phyloP scores from a whole-genome alignment of 2,888 invertebrate species.

The Tryphoninae sp. region DNA sequence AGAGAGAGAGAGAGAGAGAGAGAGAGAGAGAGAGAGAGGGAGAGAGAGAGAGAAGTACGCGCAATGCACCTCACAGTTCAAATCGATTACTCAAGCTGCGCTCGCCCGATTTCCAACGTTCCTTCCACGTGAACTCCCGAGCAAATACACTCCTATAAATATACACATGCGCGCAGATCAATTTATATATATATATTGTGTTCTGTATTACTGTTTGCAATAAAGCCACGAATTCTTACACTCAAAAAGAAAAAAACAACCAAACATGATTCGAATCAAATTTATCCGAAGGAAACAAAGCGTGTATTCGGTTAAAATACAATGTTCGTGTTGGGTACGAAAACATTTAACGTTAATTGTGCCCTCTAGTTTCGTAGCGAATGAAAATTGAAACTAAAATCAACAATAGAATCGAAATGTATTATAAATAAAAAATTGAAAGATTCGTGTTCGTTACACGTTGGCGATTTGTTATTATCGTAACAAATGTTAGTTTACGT shows the following conservation, averaged over 20 bases:
- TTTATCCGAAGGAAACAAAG: too few relatives aligned
- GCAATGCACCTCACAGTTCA: slow-evolving; percentile 39
- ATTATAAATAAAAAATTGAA: too few relatives aligned
- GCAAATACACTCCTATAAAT: slow-evolving; percentile 6
- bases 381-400: too few relatives aligned
- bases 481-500: too few relatives aligned
- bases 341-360: too few relatives aligned
- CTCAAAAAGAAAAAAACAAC: background rate
- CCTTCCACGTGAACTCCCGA: slow-evolving; percentile 38
- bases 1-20: background rate
- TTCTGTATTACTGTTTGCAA: background rate
- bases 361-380: too few relatives aligned
- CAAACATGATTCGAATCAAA: background rate
- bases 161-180: background rate
- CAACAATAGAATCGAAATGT: too few relatives aligned
- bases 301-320: too few relatives aligned
- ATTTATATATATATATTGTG: background rate
- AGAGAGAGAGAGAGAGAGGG: too few relatives aligned
- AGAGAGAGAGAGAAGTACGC: slow-evolving; percentile 36
- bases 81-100: slow-evolving; percentile 56
- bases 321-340: too few relatives aligned
- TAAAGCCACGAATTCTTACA: background rate
- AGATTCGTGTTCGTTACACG: too few relatives aligned
- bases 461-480: too few relatives aligned
- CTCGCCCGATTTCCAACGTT: slow-evolving; percentile 34